These are phyloP conservation scores for Pyrrhia umbra DNA, from an alignment of 2,888 invertebrate genomes.

Conservation along the genomic window DNA sequence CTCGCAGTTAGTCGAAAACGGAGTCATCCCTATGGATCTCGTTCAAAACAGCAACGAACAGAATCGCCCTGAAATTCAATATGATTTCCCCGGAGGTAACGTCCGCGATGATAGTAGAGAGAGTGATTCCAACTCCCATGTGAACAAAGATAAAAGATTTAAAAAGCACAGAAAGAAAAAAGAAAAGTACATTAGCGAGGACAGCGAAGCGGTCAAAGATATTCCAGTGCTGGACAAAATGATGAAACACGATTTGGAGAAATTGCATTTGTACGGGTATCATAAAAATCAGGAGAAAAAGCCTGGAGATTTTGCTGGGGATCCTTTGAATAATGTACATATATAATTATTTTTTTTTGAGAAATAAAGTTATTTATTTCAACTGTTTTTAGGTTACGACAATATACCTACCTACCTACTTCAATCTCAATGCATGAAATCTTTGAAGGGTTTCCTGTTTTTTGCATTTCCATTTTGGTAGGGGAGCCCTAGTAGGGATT, in stretches of 20 bases:
- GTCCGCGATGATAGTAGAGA: neutral
- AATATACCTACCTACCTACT: too few species aligned
- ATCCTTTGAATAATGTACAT: slow-evolving; percentile 57
- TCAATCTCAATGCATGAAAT: too few species aligned
- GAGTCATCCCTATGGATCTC: neutral
- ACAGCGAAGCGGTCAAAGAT: too few species aligned
- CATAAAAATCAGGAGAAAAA: slow-evolving; percentile 27
- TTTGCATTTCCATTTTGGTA: too few species aligned
- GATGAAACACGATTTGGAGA: slow-evolving; percentile 1
- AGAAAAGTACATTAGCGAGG: neutral
- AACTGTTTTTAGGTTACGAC: neutral
- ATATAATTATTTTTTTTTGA: slow-evolving; percentile 38
- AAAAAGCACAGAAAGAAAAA: neutral
- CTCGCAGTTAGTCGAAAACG: neutral
- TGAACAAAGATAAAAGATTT: too few species aligned
- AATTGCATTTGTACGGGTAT: slow-evolving; percentile 60
- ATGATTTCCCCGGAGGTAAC: neutral
- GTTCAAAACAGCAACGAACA: neutral
- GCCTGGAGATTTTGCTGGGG: neutral
- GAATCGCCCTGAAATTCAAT: neutral
- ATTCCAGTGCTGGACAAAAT: slow-evolving; percentile 53
- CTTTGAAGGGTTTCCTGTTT: too few species aligned
- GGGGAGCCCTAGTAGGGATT: too few species aligned
- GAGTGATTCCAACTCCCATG: neutral
- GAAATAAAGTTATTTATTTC: slow-evolving; percentile 10